A percentile compares a stretch with the other conserved stretches of the same genome.
These are phyloP conservation scores for Notiomystis cincta DNA, from an alignment of 2,113 vertebrate genomes.

Conservation along the genomic window DNA sequence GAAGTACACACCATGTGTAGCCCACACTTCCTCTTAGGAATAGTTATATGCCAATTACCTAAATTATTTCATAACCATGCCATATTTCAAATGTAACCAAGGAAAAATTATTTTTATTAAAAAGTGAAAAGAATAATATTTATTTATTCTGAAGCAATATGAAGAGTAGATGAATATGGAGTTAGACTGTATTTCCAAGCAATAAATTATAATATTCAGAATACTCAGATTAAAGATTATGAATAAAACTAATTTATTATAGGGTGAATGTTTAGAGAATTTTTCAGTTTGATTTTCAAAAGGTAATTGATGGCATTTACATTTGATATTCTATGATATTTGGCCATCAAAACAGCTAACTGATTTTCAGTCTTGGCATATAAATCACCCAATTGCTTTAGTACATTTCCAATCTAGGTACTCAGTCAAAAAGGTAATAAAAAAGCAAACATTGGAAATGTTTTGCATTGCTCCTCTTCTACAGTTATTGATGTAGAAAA, in stretches of 20 bases:
- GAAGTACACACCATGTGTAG: rapidly evolving
- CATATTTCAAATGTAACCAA: background rate
- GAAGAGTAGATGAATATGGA: background rate
- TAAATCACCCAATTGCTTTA: background rate
- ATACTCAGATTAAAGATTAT: background rate
- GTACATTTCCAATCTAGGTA: background rate
- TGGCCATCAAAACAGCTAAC: background rate
- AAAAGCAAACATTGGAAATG: background rate
- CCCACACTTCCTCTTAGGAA: background rate
- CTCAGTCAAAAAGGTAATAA: background rate
- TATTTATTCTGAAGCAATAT: background rate
- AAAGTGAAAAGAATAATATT: background rate
- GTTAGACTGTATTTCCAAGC: background rate
- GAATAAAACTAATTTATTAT: background rate
- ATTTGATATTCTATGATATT: background rate
- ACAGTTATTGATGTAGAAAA: background rate
- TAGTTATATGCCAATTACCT: background rate
- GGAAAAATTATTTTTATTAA: background rate
- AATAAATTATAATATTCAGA: background rate
- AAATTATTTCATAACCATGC: background rate
- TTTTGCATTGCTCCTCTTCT: background rate
- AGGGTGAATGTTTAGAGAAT: background rate
- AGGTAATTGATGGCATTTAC: background rate
- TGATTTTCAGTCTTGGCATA: background rate
- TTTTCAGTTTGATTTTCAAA: background rate